Percentiles rank a stretch among this genome's conserved stretches.
Evolutionary conservation across 2,888 invertebrate genomes (phyloP).

Genomic region (Buathra laborator): DNA sequence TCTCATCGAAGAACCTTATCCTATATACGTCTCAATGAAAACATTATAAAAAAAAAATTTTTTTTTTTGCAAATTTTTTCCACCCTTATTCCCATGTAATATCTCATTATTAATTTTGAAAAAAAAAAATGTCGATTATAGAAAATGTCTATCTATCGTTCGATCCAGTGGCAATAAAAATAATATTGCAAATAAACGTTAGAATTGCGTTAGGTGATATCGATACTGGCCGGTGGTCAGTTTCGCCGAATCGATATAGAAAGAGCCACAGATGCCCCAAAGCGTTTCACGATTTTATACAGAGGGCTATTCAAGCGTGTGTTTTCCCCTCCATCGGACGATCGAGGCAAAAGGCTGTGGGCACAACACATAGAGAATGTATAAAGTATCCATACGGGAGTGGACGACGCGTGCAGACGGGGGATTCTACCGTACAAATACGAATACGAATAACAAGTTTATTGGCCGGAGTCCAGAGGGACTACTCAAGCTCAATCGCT

Average conservation of each 20-base stretch:
- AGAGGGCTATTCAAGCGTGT: conserved; percentile 9
- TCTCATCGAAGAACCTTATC: background rate
- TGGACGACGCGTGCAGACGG: conserved; percentile 28
- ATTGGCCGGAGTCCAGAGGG: conserved; percentile 76
- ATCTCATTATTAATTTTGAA: background rate
- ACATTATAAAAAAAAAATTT: background rate
- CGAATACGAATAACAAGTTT: conserved; percentile 74
- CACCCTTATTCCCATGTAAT: background rate
- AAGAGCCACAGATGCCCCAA: conserved; percentile 8
- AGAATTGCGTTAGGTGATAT: background rate
- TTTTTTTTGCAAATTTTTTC: background rate
- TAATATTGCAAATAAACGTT: background rate
- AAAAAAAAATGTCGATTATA: background rate
- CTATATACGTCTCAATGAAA: background rate
- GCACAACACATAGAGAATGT: conserved; percentile 6
- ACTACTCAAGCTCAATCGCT: conserved; percentile 73
- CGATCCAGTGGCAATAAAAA: background rate
- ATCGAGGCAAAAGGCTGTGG: conserved; percentile 23
- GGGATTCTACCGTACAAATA: conserved; percentile 64
- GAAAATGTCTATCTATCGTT: background rate
- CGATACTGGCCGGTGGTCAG: background rate
- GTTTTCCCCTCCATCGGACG: background rate
- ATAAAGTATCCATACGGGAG: conserved; percentile 6
- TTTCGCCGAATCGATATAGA: background rate
- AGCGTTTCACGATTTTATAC: conserved; percentile 37